Base-by-base conservation (phyloP, 2,888 invertebrate species). In the Eulithis prunata region DNA sequence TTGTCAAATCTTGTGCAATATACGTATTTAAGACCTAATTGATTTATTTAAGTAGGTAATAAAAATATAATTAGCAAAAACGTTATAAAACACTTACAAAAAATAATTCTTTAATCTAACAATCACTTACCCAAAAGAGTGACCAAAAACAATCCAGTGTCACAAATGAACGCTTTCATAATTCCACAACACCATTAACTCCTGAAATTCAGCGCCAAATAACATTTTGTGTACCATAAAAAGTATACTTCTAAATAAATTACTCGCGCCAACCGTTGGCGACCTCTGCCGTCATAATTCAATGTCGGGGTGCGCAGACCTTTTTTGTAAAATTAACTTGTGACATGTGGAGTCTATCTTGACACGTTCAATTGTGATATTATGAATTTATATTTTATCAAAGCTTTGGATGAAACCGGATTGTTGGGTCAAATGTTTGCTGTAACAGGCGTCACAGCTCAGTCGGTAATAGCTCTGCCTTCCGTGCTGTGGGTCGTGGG, bases 281-380 rank as follows among this genome's bases (percentile, higher is more conserved):
- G 80, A 82, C 80, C 80, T 72, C 80, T 79, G 78, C 64, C 77
- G 71, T 74, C 78, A 79, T 82, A 83, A 80, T 76, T 83, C 80
- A 78, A 69, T 69, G 68, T 65, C 77, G 78, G 78, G 64, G 32
- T 78, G 76, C 72, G 78, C 72, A 70, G 80, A 80, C 81, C 80
- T 82, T 83, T 54, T 82, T 79, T 80, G 77, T 78, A 75, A 81
- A 83, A 82, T 81, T 79, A 80, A 80, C 77, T 80, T 72, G 74
- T 70, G 73, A 73, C 71, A 58, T 71, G 69, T 71, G 62, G 63
- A 51, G 58, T 62, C 61, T 63, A 62, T 70, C 71, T 72, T 74
- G 70, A 46, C 69, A 45, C 49, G 36, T 71, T 67, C 73, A 74
- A 76, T 75, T 69, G 58, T 66, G 51, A 62, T 66, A 21, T 21